Evolutionary conservation across 2,113 vertebrate genomes (phyloP).

Genomic region (Xyliphius kryptos): DNA sequence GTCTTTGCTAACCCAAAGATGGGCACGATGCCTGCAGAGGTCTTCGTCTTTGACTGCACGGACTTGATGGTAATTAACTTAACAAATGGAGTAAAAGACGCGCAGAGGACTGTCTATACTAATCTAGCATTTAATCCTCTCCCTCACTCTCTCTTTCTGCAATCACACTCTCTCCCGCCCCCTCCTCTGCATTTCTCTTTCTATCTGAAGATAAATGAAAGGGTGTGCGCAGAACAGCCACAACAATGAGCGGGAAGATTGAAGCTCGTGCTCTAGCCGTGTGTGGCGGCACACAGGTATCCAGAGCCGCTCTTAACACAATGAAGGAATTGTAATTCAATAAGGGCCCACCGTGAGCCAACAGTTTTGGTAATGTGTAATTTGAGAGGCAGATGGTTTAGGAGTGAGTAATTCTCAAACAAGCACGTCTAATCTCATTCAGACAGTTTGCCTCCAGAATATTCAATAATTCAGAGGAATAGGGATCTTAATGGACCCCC

Average conservation of each 20-base stretch:
- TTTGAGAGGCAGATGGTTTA: conserved; percentile 44
- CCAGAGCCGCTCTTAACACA: conserved; percentile 31
- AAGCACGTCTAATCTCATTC: conserved; percentile 43
- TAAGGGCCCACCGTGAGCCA: conserved; percentile 40
- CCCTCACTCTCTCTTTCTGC: background rate
- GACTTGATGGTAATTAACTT: conserved; percentile 43
- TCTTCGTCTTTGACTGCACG: conserved; percentile 18
- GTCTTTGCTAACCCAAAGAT: conserved; percentile 13
- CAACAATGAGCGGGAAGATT: conserved; percentile 29
- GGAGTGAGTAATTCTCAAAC: conserved; percentile 42
- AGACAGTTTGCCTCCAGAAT: conserved; percentile 43
- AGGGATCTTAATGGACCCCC: conserved; percentile 48
- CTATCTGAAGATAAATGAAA: conserved; percentile 33
- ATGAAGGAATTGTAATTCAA: conserved; percentile 39
- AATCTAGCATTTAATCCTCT: conserved; percentile 21
- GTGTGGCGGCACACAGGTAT: conserved; percentile 23
- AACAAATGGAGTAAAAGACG: conserved; percentile 36
- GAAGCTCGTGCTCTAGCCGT: conserved; percentile 6
- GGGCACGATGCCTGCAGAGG: conserved; percentile 14
- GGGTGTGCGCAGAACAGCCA: conserved; percentile 20
- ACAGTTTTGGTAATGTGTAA: conserved; percentile 43
- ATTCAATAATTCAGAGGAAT: conserved; percentile 44
- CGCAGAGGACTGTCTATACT: conserved; percentile 24
- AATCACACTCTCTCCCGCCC: background rate
- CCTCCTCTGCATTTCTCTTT: background rate